A percentile compares a stretch with the other conserved stretches of the same genome.
Evolutionary conservation across 2,797 vertebrate genomes (phyloP).

Genomic region (Rhinoraja longicauda): DNA sequence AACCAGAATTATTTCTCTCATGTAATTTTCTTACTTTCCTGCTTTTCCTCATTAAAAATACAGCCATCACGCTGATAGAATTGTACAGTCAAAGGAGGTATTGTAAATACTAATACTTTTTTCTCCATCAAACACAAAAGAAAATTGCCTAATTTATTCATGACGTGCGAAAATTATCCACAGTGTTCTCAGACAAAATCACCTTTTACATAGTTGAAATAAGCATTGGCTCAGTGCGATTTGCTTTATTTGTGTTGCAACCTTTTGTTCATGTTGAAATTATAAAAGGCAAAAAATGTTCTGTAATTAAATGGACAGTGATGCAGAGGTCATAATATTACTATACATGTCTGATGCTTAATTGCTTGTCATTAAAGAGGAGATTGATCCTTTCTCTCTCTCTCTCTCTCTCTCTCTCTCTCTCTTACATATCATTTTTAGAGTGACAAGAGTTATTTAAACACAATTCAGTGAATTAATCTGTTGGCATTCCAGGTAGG

Average conservation of each 20-base stretch:
- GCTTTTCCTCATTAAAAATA: neutral
- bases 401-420: neutral
- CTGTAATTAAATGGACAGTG: slow-evolving; percentile 1
- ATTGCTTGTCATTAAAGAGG: neutral
- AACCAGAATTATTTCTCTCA: neutral
- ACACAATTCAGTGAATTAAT: neutral
- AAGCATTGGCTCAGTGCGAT: neutral
- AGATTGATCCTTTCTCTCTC: neutral
- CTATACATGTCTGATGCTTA: slow-evolving; percentile 1
- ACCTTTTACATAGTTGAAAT: neutral
- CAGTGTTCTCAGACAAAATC: neutral
- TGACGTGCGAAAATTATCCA: neutral
- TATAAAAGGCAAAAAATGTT: neutral
- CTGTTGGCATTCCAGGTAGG: neutral
- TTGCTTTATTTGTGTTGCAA: neutral
- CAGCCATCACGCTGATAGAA: neutral
- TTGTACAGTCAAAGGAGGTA: slow-evolving; percentile 2
- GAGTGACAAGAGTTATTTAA: slow-evolving; percentile 1
- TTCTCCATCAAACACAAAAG: neutral
- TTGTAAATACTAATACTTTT: neutral
- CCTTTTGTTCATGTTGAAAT: neutral
- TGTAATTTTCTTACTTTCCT: neutral
- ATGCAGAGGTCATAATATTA: neutral
- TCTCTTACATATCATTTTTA: neutral
- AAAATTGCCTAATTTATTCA: neutral